Base-by-base conservation (phyloP, 2,797 vertebrate genomes). In the Cetoscarus ocellatus region DNA sequence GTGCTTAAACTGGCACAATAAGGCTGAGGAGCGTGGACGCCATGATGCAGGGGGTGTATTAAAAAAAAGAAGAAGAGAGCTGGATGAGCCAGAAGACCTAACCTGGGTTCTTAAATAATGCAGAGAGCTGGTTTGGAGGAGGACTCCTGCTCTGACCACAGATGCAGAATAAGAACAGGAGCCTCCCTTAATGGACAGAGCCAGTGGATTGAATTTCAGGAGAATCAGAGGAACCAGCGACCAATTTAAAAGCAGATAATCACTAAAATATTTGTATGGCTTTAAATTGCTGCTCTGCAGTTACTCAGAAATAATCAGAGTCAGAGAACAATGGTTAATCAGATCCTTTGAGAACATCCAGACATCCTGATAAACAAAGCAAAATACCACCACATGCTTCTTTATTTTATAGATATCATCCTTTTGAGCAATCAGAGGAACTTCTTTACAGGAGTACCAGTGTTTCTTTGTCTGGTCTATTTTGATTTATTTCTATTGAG, bases 201-300 rank as follows among this genome's bases (percentile, higher is more conserved):
- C 62, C 65, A 49, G 61, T 58, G 80, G 85, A 90, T 88, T 86
- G 80, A 36, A 86, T 92, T 91, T 89, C 80, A 72, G 73, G 65
- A 61, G 71, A 70, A 15, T 51, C 27, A 55, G 70, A 50, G 58
- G 84, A 63, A 74, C 73, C 5, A 10, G 73, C 85, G 75, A 87
- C 91, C 84, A 89, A 91, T 90, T 88, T 61, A 70, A 63, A 40
- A 35, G 18, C 55, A 67, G 48, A 76, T 88, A 88, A 93, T 93
- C 90, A 85, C 92, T 92, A 86, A 44, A 11, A 80, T 82, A 85
- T 69, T 73, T 60, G 84, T 10, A 39, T 27, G 79, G 74, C 71
- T 75, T 50, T 6, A 8, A 63, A 74, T 70, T 70, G 44, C 64
- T 38, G 74, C 60, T 58, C 34, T 45, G 67, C 62, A 36, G 10